Conservation (phyloP, 1,140 invertebrate species). For the Heliconius melpomene region DNA sequence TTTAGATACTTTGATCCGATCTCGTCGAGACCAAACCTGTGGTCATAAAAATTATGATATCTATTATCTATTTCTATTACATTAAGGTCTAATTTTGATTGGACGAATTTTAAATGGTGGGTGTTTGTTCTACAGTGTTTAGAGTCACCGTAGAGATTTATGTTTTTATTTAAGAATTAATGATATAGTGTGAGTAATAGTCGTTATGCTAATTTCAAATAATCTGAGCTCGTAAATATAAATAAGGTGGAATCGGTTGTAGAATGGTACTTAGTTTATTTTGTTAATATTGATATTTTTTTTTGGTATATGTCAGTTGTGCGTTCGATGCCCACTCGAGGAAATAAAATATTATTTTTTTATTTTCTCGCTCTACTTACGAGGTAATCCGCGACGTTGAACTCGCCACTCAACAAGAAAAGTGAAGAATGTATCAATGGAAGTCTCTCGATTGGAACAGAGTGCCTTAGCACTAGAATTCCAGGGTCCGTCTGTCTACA, state of each 20-base stretch:
- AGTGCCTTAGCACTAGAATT: no score
- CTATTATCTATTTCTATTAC: slow-evolving; percentile 41
- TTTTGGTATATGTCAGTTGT: no score
- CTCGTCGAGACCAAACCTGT: slow-evolving; percentile 74
- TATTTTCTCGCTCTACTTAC: no score
- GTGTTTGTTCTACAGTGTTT: slow-evolving; percentile 76
- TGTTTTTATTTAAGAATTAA: slow-evolving; percentile 81
- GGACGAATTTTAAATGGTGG: slow-evolving; percentile 52
- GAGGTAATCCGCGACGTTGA: no score
- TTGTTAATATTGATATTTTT: neutral
- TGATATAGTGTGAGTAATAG: slow-evolving; percentile 75
- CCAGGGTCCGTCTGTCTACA: no score
- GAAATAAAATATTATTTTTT: no score
- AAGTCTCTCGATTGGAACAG: no score
- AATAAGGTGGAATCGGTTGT: slow-evolving; percentile 51
- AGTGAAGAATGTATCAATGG: no score
- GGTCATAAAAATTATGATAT: slow-evolving; percentile 37
- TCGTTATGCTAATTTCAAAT: slow-evolving; percentile 78
- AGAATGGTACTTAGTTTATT: slow-evolving; percentile 16
- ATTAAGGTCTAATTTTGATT: slow-evolving; percentile 59
- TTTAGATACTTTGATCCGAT: slow-evolving; percentile 81
- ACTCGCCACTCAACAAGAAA: no score
- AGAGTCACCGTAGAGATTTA: slow-evolving; percentile 74
- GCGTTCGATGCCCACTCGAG: no score
- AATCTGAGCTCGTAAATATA: slow-evolving; percentile 66